Base-by-base conservation (phyloP, 2,797 vertebrate species). In the Pelobates cultripes region DNA sequence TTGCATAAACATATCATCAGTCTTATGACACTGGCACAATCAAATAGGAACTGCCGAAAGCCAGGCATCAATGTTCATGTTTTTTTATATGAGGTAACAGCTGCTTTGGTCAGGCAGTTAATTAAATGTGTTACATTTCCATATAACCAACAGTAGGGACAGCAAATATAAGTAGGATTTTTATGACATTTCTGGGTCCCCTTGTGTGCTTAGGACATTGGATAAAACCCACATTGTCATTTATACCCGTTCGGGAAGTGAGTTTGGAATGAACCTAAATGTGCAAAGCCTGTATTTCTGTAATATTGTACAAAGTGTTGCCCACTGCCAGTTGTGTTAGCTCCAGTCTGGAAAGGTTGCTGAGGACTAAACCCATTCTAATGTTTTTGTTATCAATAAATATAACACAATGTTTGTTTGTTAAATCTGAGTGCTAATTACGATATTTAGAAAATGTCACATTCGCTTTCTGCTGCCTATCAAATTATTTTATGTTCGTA, bases 111-210 rank as follows among this genome's bases (percentile, higher is more conserved):
- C 91, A 93, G 90, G 88, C 91, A 92, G 91, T 92, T 94, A 94
- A 94, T 94, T 93, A 94, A 93, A 93, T 90, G 91, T 93, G 92
- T 93, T 93, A 91, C 92, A 94, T 94, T 93, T 88, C 88, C 89
- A 84, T 90, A 88, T 81, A 86, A 88, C 90, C 88, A 91, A 88
- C 92, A 94, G 92, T 93, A 93, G 92, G 85, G 91, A 93, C 92
- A 91, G 77, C 87, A 89, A 89, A 92, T 85, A 90, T 87, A 86
- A 91, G 82, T 86, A 87, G 89, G 87, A 88, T 91, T 93, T 83
- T 94, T 90, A 91, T 93, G 92, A 92, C 88, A 90, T 93, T 93
- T 94, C 88, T 89, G 89, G 88, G 86, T 92, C 92, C 90, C 89
- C 88, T 88, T 78, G 78, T 90, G 88, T 85, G 86, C 88, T 88